Conservation (phyloP, 2,888 invertebrate genomes). For the Aphidoletes aphidimyza region DNA sequence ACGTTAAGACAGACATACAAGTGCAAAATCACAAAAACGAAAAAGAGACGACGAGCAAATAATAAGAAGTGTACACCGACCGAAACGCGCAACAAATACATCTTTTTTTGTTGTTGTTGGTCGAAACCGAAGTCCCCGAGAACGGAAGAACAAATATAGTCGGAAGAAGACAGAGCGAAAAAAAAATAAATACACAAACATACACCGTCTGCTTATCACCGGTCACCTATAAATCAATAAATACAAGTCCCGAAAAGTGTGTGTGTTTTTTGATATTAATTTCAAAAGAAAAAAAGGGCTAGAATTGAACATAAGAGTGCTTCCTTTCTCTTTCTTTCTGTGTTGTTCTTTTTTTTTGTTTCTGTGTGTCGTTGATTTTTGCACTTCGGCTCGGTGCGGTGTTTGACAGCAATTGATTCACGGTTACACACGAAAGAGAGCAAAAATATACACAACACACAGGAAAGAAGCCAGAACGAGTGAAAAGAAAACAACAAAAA, state of each 20-base stretch:
- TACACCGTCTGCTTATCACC: neutral
- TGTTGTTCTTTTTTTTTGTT: no score
- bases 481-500: no score
- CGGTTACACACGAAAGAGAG: no score
- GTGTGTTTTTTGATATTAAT: no score
- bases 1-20: neutral
- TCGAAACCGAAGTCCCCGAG: no score
- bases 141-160: neutral
- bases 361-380: no score
- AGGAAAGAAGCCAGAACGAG: no score
- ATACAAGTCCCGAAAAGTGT: no score
- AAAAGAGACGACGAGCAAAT: neutral
- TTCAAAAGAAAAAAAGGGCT: neutral
- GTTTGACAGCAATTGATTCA: no score
- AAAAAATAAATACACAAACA: neutral
- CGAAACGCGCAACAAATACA: neutral
- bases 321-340: constrained; percentile 7
- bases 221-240: neutral
- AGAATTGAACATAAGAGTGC: neutral
- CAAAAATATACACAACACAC: no score
- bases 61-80: neutral
- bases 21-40: neutral
- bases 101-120: neutral
- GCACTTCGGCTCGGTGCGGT: neutral
- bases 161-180: neutral